These are phyloP conservation scores for Dryomyza anilis DNA, from an alignment of 2,888 invertebrate genomes.

Conservation along the genomic window DNA sequence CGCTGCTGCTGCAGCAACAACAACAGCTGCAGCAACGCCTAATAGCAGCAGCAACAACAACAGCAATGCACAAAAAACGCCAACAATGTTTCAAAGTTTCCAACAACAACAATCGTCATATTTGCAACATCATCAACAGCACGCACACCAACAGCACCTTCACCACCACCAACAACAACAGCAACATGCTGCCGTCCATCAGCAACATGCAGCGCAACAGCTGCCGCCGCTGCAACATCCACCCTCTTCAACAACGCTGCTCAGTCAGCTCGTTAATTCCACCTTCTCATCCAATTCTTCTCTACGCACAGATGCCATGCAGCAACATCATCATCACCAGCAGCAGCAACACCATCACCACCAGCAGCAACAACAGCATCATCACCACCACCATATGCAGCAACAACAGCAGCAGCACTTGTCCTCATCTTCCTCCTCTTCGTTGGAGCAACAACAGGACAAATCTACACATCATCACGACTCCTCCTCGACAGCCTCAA, in stretches of 20 bases:
- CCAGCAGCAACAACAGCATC: conserved; percentile 35
- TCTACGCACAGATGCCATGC: conserved; percentile 50
- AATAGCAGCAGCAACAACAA: conserved; percentile 44
- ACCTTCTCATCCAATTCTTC: conserved; percentile 54
- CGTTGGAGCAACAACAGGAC: conserved; percentile 38
- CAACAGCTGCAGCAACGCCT: conserved; percentile 56
- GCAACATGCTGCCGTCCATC: conserved; percentile 36
- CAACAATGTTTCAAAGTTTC: too few species aligned
- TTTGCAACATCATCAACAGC: conserved; percentile 41
- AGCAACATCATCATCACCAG: conserved; percentile 42
- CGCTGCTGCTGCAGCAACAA: conserved; percentile 45
- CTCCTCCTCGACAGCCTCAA: conserved; percentile 62
- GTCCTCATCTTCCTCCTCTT: conserved; percentile 28
- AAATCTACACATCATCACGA: conserved; percentile 47
- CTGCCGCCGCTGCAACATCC: conserved; percentile 42
- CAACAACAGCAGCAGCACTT: conserved; percentile 32
- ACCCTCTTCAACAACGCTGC: conserved; percentile 64
- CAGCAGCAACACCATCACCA: conserved; percentile 41
- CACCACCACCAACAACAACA: conserved; percentile 35
- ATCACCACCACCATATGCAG: conserved; percentile 32
- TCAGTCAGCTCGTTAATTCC: conserved; percentile 62
- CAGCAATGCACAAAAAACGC: too few species aligned
- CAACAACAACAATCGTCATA: conserved; percentile 37
- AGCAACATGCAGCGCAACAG: conserved; percentile 38
- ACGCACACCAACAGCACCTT: conserved; percentile 37